phyloP scores from a whole-genome alignment of 2,797 vertebrate genomes.

The Knipowitschia caucasica region DNA sequence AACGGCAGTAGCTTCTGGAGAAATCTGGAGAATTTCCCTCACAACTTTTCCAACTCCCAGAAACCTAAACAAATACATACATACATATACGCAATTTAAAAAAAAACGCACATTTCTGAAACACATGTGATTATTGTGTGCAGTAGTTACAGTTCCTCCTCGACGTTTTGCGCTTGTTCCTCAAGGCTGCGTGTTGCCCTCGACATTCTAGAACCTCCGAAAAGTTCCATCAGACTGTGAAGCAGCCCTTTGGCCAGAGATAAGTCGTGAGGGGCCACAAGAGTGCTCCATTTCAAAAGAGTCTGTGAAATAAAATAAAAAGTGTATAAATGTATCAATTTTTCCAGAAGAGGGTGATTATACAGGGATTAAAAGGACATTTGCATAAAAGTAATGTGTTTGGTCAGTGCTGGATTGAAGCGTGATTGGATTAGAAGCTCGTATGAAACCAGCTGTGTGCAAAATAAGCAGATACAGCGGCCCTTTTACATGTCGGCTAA shows the following conservation, averaged over 20 bases:
- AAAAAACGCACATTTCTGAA: no score
- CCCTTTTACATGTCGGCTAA: no score
- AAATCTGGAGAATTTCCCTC: constrained; percentile 48
- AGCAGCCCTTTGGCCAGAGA: constrained; percentile 55
- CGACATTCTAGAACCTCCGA: constrained; percentile 1
- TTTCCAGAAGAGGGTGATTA: no score
- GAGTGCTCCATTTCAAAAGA: constrained; percentile 63
- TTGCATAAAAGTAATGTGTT: no score
- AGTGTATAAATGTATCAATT: no score
- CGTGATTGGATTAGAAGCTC: no score
- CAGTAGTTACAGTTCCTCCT: constrained; percentile 69
- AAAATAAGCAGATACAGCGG: no score
- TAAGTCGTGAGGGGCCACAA: constrained; percentile 59
- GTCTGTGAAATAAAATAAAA: constrained; percentile 39
- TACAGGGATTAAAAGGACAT: no score
- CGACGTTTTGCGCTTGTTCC: constrained; percentile 47
- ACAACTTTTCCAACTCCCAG: constrained; percentile 47
- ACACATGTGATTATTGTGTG: no score
- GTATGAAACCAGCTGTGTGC: no score
- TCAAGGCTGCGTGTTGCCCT: constrained; percentile 39
- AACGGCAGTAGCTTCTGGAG: constrained; percentile 51
- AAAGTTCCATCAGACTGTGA: constrained; percentile 38
- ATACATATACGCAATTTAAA: background rate
- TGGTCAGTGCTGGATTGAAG: no score
- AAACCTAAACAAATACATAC: constrained; percentile 56